These are phyloP conservation scores for Naja naja DNA, from an alignment of 2,113 vertebrate species.

Conservation along the genomic window DNA sequence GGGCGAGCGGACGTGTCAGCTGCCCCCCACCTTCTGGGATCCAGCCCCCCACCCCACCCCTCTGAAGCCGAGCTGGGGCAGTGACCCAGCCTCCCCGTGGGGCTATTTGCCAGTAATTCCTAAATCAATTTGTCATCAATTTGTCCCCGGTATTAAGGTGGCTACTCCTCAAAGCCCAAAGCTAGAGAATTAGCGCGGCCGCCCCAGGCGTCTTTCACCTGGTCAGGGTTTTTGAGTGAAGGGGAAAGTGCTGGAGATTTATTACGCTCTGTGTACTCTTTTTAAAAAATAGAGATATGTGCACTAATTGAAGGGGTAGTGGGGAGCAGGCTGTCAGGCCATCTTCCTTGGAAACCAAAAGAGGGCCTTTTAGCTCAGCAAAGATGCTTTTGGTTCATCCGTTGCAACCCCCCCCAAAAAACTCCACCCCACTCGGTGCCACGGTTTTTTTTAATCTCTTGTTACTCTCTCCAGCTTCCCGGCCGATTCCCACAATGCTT, in stretches of 20 bases:
- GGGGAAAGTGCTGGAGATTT: neutral
- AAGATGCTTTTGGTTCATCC: neutral
- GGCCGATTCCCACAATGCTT: neutral
- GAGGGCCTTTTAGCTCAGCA: neutral
- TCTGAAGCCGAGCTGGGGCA: neutral
- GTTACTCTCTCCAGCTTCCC: neutral
- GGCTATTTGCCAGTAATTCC: neutral
- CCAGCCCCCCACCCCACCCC: neutral
- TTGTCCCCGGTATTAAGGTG: neutral
- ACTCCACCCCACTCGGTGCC: neutral
- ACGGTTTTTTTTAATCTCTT: neutral
- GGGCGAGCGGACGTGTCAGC: accelerated
- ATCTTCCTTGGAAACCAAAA: neutral
- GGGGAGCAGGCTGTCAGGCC: neutral
- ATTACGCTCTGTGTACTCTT: neutral
- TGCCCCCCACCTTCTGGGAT: neutral
- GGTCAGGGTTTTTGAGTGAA: neutral
- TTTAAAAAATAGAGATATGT: neutral
- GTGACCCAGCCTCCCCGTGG: neutral
- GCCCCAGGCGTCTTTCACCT: neutral
- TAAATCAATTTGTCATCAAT: neutral
- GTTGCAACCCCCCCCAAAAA: neutral
- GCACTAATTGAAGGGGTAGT: neutral
- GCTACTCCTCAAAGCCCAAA: neutral
- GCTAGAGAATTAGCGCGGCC: neutral